phyloP scores from a whole-genome alignment of 2,888 invertebrate genomes.

The Scotopteryx bipunctaria region DNA sequence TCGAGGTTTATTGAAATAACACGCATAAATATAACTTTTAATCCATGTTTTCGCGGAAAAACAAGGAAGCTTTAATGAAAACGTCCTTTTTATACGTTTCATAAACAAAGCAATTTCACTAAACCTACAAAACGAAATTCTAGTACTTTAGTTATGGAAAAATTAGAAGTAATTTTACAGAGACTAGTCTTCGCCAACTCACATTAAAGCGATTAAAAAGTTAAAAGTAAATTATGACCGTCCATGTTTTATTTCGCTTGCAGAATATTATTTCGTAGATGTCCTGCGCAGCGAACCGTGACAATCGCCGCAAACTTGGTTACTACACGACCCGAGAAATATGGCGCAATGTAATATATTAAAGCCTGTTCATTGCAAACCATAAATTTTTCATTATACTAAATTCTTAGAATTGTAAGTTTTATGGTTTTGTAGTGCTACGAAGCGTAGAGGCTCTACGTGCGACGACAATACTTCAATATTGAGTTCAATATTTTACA shows the following conservation, averaged over 20 bases:
- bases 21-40: neutral
- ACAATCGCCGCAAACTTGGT: conserved; percentile 47
- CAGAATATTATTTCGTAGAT: conserved; percentile 48
- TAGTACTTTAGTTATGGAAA: conserved; percentile 24
- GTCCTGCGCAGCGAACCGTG: conserved; percentile 45
- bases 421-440: conserved; percentile 36
- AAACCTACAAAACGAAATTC: conserved; percentile 18
- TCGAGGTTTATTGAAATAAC: neutral
- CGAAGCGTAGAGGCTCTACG: conserved; percentile 43
- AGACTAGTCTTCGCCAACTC: conserved; percentile 34
- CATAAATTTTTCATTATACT: conserved; percentile 40
- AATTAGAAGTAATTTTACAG: conserved; percentile 31
- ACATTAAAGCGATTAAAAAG: conserved; percentile 42
- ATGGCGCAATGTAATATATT: conserved; percentile 42
- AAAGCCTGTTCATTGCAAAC: conserved; percentile 43
- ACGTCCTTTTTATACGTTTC: conserved; percentile 7
- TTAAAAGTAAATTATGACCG: conserved; percentile 41
- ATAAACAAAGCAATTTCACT: conserved; percentile 16
- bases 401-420: conserved; percentile 22
- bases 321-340: conserved; percentile 40
- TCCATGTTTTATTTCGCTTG: conserved; percentile 40
- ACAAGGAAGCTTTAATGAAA: conserved; percentile 3
- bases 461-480: conserved; percentile 3
- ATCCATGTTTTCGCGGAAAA: neutral
- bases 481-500: no score